These are phyloP conservation scores for Drosophila longiperda DNA, from an alignment of 2,888 invertebrate species.

Conservation along the genomic window DNA sequence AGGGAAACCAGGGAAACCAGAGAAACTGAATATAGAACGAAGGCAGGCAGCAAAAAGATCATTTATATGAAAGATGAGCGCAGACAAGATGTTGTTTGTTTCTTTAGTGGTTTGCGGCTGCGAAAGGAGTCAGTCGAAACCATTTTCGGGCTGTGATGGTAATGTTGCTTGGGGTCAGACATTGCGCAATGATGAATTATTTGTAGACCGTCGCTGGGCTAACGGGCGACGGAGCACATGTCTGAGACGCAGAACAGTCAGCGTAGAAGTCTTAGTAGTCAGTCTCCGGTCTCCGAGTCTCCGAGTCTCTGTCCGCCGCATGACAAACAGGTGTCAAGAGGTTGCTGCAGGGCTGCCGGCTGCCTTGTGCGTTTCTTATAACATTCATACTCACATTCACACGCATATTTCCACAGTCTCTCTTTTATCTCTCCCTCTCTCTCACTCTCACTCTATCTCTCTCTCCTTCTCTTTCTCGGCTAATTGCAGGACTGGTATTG, in stretches of 20 bases:
- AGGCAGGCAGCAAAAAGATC: constrained; percentile 54
- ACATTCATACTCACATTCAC: constrained; percentile 4
- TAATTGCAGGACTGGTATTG: constrained; percentile 32
- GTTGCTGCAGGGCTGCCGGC: constrained; percentile 37
- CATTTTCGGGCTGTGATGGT: constrained; percentile 38
- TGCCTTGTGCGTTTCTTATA: constrained; percentile 7
- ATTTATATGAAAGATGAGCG: constrained; percentile 75
- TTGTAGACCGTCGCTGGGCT: constrained; percentile 66
- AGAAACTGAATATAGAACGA: constrained; percentile 31
- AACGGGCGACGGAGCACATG: constrained; percentile 11
- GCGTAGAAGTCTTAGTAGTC: constrained; percentile 2
- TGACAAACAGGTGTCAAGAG: constrained; percentile 81
- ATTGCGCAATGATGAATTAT: constrained; percentile 79
- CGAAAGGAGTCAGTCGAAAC: constrained; percentile 47
- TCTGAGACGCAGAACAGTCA: neutral
- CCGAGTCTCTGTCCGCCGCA: constrained; percentile 34
- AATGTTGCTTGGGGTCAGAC: constrained; percentile 55
- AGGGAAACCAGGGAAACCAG: constrained; percentile 21
- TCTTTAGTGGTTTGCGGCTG: constrained; percentile 31
- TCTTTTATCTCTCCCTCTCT: neutral
- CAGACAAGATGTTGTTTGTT: constrained; percentile 48
- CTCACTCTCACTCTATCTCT: neutral
- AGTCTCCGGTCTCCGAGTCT: neutral
- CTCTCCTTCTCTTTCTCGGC: neutral
- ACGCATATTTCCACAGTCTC: constrained; percentile 4